Conservation (phyloP, 1,140 invertebrate species). For the Panulirus ornatus region DNA sequence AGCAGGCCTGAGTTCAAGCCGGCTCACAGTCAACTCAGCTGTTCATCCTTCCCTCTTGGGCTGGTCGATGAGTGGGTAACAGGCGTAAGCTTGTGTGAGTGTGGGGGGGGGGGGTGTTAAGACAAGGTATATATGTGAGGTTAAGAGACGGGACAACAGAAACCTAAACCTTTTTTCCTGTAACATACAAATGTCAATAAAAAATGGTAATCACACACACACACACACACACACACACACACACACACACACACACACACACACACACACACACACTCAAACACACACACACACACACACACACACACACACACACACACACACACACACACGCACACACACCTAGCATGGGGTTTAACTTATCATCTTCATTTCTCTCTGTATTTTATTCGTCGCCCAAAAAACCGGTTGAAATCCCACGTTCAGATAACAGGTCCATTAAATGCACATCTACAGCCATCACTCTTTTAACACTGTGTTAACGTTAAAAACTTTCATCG, state of each 20-base stretch:
- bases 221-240: background rate
- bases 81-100: too few relatives aligned
- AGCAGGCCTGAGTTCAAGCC: too few relatives aligned
- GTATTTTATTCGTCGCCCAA: background rate
- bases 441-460: conserved; percentile 8
- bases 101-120: too few relatives aligned
- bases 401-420: background rate
- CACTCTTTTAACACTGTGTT: background rate
- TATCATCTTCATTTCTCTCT: background rate
- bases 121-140: too few relatives aligned
- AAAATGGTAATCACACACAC: conserved; percentile 7
- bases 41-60: too few relatives aligned
- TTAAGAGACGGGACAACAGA: too few relatives aligned
- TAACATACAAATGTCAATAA: too few relatives aligned
- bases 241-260: background rate
- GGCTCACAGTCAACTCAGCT: too few relatives aligned
- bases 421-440: background rate
- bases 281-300: background rate
- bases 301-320: background rate
- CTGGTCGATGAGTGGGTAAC: too few relatives aligned
- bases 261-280: background rate
- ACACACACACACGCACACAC: background rate
- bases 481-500: background rate
- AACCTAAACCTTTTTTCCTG: too few relatives aligned
- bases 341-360: background rate